Evolutionary conservation across 2,113 vertebrate genomes (phyloP).

Genomic region (Pterocles gutturalis): DNA sequence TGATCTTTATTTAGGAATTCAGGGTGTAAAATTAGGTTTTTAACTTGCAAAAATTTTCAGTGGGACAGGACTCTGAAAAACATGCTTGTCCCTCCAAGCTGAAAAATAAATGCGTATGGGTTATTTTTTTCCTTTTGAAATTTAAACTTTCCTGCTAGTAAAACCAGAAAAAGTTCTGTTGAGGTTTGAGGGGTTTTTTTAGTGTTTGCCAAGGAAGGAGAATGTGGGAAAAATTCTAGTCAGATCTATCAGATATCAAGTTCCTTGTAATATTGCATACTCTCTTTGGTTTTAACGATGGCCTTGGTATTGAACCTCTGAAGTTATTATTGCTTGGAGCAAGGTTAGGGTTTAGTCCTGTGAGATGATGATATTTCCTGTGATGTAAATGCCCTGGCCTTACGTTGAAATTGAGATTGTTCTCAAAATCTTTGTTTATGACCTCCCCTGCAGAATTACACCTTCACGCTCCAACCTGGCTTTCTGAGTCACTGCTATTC

Average conservation of each 20-base stretch:
- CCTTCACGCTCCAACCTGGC: neutral
- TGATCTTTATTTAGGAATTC: neutral
- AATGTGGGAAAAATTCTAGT: neutral
- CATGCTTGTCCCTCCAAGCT: neutral
- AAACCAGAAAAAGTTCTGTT: neutral
- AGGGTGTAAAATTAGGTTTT: neutral
- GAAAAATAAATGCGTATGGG: neutral
- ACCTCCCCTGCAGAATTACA: neutral
- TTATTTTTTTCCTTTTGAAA: neutral
- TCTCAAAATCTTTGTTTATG: neutral
- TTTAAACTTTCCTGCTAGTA: neutral
- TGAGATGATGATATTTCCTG: slow-evolving; percentile 1
- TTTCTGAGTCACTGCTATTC: neutral
- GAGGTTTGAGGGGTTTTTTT: neutral
- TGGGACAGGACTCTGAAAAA: neutral
- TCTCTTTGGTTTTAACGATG: neutral
- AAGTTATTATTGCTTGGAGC: neutral
- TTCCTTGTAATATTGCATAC: neutral
- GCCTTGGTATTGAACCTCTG: neutral
- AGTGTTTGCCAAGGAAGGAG: neutral
- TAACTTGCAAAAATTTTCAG: neutral
- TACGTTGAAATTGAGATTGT: neutral
- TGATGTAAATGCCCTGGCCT: neutral
- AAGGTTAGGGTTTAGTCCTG: neutral
- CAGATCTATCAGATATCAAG: neutral